Conservation (phyloP, 2,888 invertebrate genomes). For the Osmoderma eremita region DNA sequence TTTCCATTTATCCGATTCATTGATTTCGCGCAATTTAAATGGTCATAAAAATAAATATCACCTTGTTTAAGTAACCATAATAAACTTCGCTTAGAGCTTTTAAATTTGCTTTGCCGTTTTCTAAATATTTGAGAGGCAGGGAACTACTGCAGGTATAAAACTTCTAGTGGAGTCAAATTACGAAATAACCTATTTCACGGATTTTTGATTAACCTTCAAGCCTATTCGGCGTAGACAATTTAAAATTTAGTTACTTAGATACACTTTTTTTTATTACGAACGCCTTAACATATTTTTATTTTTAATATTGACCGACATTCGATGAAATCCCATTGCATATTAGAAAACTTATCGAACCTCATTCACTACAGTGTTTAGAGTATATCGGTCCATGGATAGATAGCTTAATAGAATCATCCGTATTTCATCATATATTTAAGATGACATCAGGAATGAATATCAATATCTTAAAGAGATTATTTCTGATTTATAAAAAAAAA, state of each 20-base stretch:
- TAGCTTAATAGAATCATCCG: too few relatives aligned
- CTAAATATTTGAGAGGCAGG: not conserved
- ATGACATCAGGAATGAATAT: too few relatives aligned
- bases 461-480: too few relatives aligned
- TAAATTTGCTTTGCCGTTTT: conserved; percentile 18
- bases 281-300: too few relatives aligned
- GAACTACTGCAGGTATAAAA: too few relatives aligned
- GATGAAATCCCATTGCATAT: not conserved
- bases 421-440: too few relatives aligned
- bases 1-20: conserved; percentile 36
- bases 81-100: conserved; percentile 16
- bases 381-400: too few relatives aligned
- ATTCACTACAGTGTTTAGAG: too few relatives aligned
- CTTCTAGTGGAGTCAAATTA: conserved; percentile 6
- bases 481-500: too few relatives aligned
- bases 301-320: conserved; percentile 18
- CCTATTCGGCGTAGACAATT: not conserved
- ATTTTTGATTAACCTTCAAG: conserved; percentile 19
- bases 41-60: conserved; percentile 23
- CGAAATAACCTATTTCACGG: conserved; percentile 14
- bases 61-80: conserved; percentile 16
- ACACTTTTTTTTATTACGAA: too few relatives aligned
- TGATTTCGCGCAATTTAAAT: conserved; percentile 21
- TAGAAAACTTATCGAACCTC: too few relatives aligned
- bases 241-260: not conserved